Conservation (phyloP, 2,113 vertebrate genomes). For the Plotosus lineatus region DNA sequence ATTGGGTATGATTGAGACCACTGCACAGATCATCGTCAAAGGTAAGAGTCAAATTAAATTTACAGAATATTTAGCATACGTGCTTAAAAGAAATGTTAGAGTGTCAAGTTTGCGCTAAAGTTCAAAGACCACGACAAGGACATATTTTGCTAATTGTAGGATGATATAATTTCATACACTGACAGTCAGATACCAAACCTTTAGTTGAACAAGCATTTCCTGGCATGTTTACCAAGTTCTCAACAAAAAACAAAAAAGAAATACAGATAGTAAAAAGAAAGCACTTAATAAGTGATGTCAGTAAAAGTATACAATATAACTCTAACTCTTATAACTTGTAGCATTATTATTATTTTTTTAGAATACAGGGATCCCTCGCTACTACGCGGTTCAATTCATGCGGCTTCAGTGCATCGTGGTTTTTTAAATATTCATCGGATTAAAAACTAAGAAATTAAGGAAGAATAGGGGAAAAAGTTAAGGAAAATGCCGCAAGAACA, state of each 20-base stretch:
- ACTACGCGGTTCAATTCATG: too few relatives aligned
- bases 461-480: too few relatives aligned
- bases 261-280: too few relatives aligned
- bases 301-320: neutral
- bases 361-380: too few relatives aligned
- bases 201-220: neutral
- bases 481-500: too few relatives aligned
- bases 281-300: neutral
- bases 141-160: neutral
- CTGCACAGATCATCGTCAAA: slow-evolving; percentile 93
- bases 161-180: neutral
- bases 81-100: neutral
- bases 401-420: too few relatives aligned
- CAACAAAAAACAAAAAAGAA: neutral
- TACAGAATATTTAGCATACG: neutral
- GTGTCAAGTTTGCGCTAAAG: neutral
- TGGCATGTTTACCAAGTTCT: neutral
- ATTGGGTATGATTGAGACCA: slow-evolving; percentile 91
- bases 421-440: too few relatives aligned
- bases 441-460: too few relatives aligned
- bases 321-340: neutral
- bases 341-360: too few relatives aligned
- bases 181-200: neutral
- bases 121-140: neutral
- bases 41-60: slow-evolving; percentile 69